Base-by-base conservation (phyloP, 2,113 vertebrate genomes). In the Lipophrys pholis region DNA sequence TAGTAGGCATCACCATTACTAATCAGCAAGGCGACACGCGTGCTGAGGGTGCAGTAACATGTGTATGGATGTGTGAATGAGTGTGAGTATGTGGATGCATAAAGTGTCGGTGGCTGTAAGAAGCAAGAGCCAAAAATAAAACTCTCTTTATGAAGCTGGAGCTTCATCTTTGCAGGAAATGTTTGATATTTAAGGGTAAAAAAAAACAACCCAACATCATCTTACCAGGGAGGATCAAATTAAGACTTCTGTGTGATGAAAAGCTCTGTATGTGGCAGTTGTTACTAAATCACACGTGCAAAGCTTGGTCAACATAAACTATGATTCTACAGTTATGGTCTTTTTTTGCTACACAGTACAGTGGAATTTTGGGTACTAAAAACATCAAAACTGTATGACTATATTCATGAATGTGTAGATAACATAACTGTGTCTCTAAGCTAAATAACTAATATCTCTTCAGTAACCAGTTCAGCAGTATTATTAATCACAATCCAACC, bases 391-490 rank as follows among this genome's bases (percentile, higher is more conserved):
- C 46, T 21, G 4, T 21, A 15, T 70, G 15, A n/a, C 36, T 56
- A 12, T 62, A 38, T 63, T 10, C 48, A 10, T 61, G 36, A 2
- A 41, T 50, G 11, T 60, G 6, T 50, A 35, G 51, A 10, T 61
- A 21, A 38, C 12, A 64, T 73, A 68, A 76, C 54, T 36, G 63
- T 30, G 39, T 56, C 42, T 63, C 65, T 40, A 30, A 46, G 10
- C 61, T 66, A 65, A 80, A 84, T 80, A 41, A 65, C n/a, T 55
- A 52, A 15, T 55, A 8, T 60, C 30, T 53, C 75, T 57, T 45
- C 49, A 55, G 57, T 36, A 68, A 38, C 38, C 30, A 21, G 17
- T 41, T 38, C 35, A 43, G 69, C 61, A 64, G 54, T 59, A 52
- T 80, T 80, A 86, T 80, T 83, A 64, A 54, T 36, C 43, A 9